These are phyloP conservation scores for Oplegnathus fasciatus DNA, from an alignment of 2,113 vertebrate genomes.

Conservation along the genomic window DNA sequence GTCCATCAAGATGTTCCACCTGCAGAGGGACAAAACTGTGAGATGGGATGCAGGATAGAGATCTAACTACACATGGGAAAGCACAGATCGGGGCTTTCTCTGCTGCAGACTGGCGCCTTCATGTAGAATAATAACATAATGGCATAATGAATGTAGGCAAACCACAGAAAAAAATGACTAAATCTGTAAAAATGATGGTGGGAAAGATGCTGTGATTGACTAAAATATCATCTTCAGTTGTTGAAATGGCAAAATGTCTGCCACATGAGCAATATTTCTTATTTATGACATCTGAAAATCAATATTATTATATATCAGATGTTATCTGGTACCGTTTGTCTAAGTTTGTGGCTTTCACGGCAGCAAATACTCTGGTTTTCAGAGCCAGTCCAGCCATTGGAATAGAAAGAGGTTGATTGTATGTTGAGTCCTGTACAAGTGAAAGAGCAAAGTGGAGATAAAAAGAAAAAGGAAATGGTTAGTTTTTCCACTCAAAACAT, in stretches of 20 bases:
- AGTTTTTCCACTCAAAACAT: background rate
- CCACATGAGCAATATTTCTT: background rate
- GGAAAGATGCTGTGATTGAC: conserved; percentile 18
- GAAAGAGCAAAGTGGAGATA: conserved; percentile 14
- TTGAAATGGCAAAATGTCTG: background rate
- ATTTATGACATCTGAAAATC: background rate
- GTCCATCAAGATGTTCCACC: conserved; percentile 98
- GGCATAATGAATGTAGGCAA: conserved; percentile 53
- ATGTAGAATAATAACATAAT: conserved; percentile 68
- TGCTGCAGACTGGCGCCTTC: conserved; percentile 76
- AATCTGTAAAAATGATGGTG: conserved; percentile 41
- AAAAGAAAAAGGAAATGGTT: background rate
- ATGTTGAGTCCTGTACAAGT: conserved; percentile 91
- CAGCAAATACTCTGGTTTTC: conserved; percentile 98
- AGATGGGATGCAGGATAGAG: conserved; percentile 67
- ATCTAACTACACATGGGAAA: conserved; percentile 71
- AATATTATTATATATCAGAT: background rate
- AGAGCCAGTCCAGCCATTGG: conserved; percentile 92
- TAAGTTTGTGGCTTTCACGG: conserved; percentile 95
- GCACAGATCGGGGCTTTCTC: conserved; percentile 55
- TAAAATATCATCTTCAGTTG: conserved; percentile 23
- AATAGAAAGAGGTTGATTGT: conserved; percentile 91
- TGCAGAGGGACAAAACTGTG: conserved; percentile 79
- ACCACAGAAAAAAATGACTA: conserved; percentile 28
- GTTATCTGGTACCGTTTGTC: conserved; percentile 90